phyloP scores from a whole-genome alignment of 2,888 invertebrate genomes.

The Conomelus anceps region DNA sequence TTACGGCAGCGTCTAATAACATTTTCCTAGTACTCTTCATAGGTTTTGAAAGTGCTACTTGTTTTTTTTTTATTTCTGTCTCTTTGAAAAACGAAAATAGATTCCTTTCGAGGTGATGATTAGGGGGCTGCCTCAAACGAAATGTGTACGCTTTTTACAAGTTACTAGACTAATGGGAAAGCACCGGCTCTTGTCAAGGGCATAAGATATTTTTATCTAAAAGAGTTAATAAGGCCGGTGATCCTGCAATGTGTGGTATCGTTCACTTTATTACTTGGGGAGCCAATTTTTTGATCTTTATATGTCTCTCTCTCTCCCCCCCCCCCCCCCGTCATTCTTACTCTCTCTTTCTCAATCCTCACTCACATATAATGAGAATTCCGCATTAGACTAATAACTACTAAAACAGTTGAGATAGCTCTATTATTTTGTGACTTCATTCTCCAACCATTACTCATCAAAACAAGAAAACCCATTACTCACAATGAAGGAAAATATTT shows the following conservation, averaged over 20 bases:
- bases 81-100: background rate
- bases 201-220: background rate
- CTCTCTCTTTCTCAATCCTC: background rate
- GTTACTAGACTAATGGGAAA: background rate
- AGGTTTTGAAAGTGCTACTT: background rate
- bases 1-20: too few species aligned
- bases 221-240: background rate
- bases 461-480: background rate
- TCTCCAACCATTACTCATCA: background rate
- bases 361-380: too few species aligned
- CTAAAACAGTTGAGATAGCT: background rate
- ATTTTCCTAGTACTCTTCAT: too few species aligned
- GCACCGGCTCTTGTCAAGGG: background rate
- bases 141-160: background rate
- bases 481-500: background rate
- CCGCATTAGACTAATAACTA: background rate
- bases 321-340: too few species aligned
- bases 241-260: background rate
- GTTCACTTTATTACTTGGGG: background rate
- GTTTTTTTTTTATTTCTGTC: background rate
- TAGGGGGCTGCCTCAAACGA: background rate
- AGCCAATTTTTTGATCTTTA: background rate
- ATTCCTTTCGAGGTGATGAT: background rate
- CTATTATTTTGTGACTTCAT: background rate
- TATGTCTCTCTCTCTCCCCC: background rate